phyloP scores from a whole-genome alignment of 2,113 vertebrate genomes.

The Chloebia gouldiae region DNA sequence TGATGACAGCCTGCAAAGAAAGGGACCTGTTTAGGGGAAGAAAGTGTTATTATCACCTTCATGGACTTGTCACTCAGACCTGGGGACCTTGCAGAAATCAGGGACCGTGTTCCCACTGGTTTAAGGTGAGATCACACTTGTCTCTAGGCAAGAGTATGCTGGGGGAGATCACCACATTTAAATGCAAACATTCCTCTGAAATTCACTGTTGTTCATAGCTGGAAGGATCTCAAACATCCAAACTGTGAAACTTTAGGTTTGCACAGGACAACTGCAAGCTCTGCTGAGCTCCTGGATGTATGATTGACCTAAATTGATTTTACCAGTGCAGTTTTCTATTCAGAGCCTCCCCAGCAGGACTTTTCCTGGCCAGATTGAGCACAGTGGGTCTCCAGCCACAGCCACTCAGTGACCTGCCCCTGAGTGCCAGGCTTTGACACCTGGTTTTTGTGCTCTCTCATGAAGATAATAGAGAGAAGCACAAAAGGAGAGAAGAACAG shows the following conservation, averaged over 20 bases:
- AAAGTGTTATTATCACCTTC: background rate
- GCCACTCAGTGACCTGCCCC: background rate
- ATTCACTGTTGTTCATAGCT: background rate
- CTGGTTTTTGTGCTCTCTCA: background rate
- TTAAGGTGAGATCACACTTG: background rate
- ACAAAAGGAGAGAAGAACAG: background rate
- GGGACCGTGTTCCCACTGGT: background rate
- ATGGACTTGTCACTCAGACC: background rate
- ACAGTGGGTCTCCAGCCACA: background rate
- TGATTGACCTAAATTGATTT: background rate
- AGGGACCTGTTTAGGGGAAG: background rate
- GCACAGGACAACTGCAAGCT: background rate
- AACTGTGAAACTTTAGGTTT: background rate
- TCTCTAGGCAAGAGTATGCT: background rate
- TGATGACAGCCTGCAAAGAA: background rate
- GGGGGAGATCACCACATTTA: background rate
- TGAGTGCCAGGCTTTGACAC: background rate
- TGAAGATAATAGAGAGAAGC: background rate
- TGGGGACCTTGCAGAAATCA: background rate
- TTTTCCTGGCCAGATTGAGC: background rate
- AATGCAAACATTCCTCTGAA: background rate
- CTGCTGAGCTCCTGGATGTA: background rate
- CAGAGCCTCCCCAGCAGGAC: background rate
- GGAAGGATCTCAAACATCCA: background rate
- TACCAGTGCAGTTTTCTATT: background rate